Evolutionary conservation across 2,113 vertebrate species (phyloP).

Genomic region (Trichechus manatus): DNA sequence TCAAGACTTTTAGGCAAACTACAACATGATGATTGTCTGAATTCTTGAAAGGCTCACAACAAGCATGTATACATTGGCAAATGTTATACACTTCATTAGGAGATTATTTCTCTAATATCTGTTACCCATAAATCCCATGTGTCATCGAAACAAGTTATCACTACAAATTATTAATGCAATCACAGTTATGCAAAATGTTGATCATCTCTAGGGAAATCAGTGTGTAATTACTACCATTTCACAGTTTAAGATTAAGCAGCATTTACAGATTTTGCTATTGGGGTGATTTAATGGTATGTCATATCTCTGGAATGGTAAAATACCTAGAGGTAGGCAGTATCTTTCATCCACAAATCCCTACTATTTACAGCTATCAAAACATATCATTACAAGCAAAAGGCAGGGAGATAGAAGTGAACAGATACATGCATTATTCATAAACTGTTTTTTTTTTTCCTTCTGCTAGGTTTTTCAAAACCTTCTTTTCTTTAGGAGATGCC

Average conservation of each 20-base stretch:
- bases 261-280: conserved; percentile 64
- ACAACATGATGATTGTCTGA: background rate
- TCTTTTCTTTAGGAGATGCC: conserved; percentile 73
- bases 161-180: conserved; percentile 35
- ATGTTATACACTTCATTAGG: background rate
- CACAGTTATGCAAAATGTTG: conserved; percentile 64
- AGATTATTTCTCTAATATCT: conserved; percentile 3
- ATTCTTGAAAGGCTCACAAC: background rate
- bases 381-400: conserved; percentile 77
- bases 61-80: background rate
- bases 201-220: conserved; percentile 38
- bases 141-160: background rate
- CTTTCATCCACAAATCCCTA: conserved; percentile 76
- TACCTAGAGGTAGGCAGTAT: conserved; percentile 63
- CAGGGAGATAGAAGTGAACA: conserved; percentile 63
- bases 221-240: conserved; percentile 45
- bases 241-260: conserved; percentile 65
- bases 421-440: conserved; percentile 65
- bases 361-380: conserved; percentile 77
- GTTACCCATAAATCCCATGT: background rate
- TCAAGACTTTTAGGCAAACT: background rate
- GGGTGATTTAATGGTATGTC: conserved; percentile 67
- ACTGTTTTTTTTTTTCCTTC: background rate
- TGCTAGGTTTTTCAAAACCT: conserved; percentile 58
- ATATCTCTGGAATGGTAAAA: conserved; percentile 71